Conservation (phyloP, 1,140 invertebrate genomes). For the Bombus vancouverensis region DNA sequence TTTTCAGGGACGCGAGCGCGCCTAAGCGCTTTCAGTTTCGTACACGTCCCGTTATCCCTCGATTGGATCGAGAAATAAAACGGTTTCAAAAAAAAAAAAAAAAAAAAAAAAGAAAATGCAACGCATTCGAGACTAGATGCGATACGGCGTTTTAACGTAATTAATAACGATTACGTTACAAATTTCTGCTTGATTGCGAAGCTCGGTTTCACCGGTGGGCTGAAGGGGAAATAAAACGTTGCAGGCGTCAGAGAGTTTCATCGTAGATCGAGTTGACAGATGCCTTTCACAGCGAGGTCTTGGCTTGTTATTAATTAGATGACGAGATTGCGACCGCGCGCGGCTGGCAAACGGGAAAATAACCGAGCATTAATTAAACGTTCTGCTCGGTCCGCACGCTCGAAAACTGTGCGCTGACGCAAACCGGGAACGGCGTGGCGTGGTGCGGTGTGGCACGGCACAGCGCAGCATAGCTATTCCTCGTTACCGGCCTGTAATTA, state of each 20-base stretch:
- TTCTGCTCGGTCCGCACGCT: neutral
- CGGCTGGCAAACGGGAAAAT: slow-evolving; percentile 34
- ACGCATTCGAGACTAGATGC: too few species aligned
- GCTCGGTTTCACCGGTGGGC: too few species aligned
- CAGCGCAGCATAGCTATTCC: slow-evolving; percentile 1
- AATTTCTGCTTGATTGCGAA: too few species aligned
- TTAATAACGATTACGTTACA: too few species aligned
- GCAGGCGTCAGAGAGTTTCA: neutral
- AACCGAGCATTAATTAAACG: slow-evolving; percentile 53
- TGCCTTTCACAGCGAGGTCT: neutral
- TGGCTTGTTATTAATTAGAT: slow-evolving; percentile 38
- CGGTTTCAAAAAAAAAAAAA: too few species aligned
- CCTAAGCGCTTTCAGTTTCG: too few species aligned
- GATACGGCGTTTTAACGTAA: too few species aligned
- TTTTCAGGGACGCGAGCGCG: too few species aligned
- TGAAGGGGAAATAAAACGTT: neutral
- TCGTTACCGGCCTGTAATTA: slow-evolving; percentile 39
- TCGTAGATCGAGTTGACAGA: slow-evolving; percentile 1
- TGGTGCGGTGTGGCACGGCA: neutral
- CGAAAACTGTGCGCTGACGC: slow-evolving; percentile 12
- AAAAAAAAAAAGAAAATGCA: too few species aligned
- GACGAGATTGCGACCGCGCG: slow-evolving; percentile 27
- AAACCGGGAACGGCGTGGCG: neutral
- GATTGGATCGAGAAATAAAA: too few species aligned
- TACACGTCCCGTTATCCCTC: too few species aligned